Percentiles rank a stretch among this genome's conserved stretches.
Conservation (phyloP, 2,888 invertebrate genomes). For the Hydrotaea diabolus region DNA sequence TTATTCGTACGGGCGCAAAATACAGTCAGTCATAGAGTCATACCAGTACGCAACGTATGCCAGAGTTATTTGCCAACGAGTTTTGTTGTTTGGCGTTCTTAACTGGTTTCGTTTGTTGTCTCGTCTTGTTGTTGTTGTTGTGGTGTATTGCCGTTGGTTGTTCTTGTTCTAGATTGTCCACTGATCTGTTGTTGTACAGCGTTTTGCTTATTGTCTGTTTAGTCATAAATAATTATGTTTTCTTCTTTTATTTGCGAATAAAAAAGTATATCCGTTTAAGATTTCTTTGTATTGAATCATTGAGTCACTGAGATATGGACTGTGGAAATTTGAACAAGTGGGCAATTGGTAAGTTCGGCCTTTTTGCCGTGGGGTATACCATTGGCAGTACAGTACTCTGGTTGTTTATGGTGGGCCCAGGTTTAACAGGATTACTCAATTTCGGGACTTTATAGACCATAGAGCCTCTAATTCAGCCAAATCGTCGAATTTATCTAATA, state of each 20-base stretch:
- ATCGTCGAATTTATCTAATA: no score
- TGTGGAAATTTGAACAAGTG: background rate
- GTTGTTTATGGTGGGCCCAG: no score
- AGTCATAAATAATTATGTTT: conserved; percentile 11
- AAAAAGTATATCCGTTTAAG: background rate
- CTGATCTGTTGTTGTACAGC: background rate
- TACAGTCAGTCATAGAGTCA: background rate
- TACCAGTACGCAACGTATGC: background rate
- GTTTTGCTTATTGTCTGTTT: background rate
- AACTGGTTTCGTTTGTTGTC: conserved; percentile 46
- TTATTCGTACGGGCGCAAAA: conserved; percentile 2
- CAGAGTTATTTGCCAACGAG: conserved; percentile 58
- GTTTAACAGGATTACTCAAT: no score
- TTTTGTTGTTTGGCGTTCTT: conserved; percentile 34
- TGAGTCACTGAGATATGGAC: background rate
- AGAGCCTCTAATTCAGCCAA: no score
- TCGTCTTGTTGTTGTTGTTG: conserved; percentile 9
- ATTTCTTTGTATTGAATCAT: conserved; percentile 3
- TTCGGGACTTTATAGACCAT: no score
- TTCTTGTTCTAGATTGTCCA: conserved; percentile 2
- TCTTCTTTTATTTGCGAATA: background rate
- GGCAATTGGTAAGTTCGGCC: no score
- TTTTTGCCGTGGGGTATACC: no score
- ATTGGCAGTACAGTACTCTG: no score
- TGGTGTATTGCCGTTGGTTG: background rate